phyloP scores from a whole-genome alignment of 2,888 invertebrate genomes.

The Mylabris sibirica region DNA sequence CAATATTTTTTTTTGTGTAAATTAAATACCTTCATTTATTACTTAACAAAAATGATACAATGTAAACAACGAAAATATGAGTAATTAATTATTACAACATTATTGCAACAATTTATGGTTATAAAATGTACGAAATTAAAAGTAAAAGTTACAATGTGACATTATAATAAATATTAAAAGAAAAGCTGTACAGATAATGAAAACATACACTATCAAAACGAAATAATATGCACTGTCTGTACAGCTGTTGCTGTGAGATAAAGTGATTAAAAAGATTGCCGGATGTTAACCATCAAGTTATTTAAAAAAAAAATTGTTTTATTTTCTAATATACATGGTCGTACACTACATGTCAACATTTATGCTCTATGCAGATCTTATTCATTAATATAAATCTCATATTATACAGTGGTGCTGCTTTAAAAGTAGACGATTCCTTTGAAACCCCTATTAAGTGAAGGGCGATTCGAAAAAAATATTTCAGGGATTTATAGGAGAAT shows the following conservation, averaged over 20 bases:
- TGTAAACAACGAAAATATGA: constrained; percentile 4
- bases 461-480: too few relatives aligned
- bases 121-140: not conserved
- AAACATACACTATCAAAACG: not conserved
- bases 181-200: not conserved
- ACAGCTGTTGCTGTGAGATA: constrained; percentile 25
- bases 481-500: too few relatives aligned
- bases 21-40: not conserved
- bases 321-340: not conserved
- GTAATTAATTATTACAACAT: not conserved
- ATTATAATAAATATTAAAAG: not conserved
- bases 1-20: not conserved
- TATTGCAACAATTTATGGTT: not conserved
- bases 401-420: too few relatives aligned
- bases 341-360: not conserved
- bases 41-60: not conserved
- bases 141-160: not conserved
- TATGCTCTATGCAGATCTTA: not conserved
- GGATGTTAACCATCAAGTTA: constrained; percentile 26
- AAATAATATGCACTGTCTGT: constrained; percentile 4
- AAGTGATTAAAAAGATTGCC: constrained; percentile 27
- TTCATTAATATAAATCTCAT: too few relatives aligned
- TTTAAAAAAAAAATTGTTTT: not conserved
- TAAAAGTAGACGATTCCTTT: too few relatives aligned
- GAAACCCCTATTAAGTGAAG: too few relatives aligned